Evolutionary conservation across 2,888 invertebrate genomes (phyloP), one percentile per base, ranked within the genome.

Genomic region (Epirrita christyi): DNA sequence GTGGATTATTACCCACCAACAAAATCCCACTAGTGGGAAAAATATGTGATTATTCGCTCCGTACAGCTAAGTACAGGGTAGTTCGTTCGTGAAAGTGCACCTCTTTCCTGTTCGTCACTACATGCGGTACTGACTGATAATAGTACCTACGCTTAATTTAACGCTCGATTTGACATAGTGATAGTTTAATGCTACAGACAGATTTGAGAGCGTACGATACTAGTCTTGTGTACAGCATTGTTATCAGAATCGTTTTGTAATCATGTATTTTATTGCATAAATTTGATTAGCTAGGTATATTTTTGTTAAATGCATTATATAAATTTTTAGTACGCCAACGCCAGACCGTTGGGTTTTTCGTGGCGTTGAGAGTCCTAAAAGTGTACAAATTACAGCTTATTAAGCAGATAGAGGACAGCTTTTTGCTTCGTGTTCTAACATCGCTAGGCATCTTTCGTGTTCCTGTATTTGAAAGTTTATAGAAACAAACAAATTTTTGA

Each of bases 241-340:
- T 86, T 86, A 68, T 57, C 80, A 71, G 72, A 76, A 76, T 85
- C 76, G 84, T 86, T 85, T 86, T 86, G 80, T 86, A 86, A 80
- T 84, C 78, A 77, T 81, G 78, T 86, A 83, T 86, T 84, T 81
- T 82, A 55, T 51, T 50, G 57, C 41, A 38, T 34, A 72, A 75
- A 78, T 71, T n/a, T 73, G 73, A 75, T 71, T 87, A 85, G 84
- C 79, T 85, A 82, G 82, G 77, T 85, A 84, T 88, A 86, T 86
- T 87, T 85, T 87, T 87, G 85, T 88, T 88, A 85, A 21, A 21
- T 78, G 80, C 78, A 76, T 49, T 83, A 80, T 83, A 83, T 80
- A 78, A 73, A 70, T 67, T 61, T 59, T 70, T 59, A 46, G 54
- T 51, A 45, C 52, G 52, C 55, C 44, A 34, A 59, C 37, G 32